Percentiles rank a stretch among this genome's conserved stretches.
phyloP scores from a whole-genome alignment of 2,888 invertebrate species.

The Stratiomys singularior region DNA sequence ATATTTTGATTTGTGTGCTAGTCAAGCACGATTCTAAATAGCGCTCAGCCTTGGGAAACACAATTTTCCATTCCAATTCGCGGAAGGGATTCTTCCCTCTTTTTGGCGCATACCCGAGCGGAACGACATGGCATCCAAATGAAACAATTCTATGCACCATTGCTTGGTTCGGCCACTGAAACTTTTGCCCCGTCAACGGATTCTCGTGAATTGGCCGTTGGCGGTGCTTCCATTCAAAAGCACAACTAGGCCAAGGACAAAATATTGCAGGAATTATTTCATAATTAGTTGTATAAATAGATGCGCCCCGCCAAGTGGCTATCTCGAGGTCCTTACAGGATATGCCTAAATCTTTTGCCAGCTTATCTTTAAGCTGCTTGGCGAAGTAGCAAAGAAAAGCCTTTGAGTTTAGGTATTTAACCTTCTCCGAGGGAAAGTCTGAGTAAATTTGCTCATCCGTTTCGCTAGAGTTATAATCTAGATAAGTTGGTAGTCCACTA shows the following conservation, averaged over 20 bases:
- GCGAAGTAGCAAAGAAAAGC: constrained; percentile 78
- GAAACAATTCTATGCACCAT: constrained; percentile 75
- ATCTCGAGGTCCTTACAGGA: constrained; percentile 67
- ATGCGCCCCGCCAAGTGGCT: constrained; percentile 73
- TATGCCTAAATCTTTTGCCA: constrained; percentile 72
- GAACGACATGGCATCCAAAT: constrained; percentile 76
- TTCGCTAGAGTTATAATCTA: constrained; percentile 56
- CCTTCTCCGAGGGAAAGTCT: constrained; percentile 43
- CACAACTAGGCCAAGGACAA: constrained; percentile 78
- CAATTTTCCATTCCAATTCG: constrained; percentile 81
- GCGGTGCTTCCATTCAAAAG: constrained; percentile 75
- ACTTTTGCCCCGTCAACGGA: constrained; percentile 69
- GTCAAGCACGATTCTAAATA: constrained; percentile 78
- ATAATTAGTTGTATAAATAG: constrained; percentile 73
- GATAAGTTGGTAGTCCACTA: constrained; percentile 56
- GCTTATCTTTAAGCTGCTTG: constrained; percentile 68
- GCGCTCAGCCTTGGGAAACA: constrained; percentile 80
- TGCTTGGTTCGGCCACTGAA: constrained; percentile 76
- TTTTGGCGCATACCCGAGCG: constrained; percentile 75
- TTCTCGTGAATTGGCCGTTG: constrained; percentile 70
- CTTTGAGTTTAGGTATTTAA: constrained; percentile 69
- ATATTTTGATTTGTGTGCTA: constrained; percentile 77
- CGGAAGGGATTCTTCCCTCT: constrained; percentile 71
- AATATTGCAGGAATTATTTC: constrained; percentile 78
- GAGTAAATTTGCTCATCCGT: constrained; percentile 50